A percentile compares a stretch with the other conserved stretches of the same genome.
Conservation (phyloP, 2,113 vertebrate species). For the Oncorhynchus clarkii region DNA sequence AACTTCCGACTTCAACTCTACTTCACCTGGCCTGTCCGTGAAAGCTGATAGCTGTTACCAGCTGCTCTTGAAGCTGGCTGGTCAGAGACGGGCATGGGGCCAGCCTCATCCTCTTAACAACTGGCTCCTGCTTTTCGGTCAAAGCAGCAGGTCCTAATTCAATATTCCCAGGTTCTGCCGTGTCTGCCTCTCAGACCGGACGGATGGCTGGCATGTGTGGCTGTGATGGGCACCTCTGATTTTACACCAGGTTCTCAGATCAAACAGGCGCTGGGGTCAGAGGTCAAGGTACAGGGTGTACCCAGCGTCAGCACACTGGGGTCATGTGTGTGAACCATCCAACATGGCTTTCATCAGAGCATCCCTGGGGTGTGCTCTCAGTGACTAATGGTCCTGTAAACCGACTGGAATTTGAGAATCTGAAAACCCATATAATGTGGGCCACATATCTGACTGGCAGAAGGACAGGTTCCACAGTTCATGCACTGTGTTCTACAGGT, state of each 20-base stretch:
- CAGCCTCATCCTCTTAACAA: not conserved
- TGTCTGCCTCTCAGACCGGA: slow-evolving; percentile 44
- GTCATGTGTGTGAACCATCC: slow-evolving; percentile 61
- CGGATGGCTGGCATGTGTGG: slow-evolving; percentile 54
- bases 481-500: not conserved
- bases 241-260: slow-evolving; percentile 60
- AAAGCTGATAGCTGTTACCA: slow-evolving; percentile 13
- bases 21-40: slow-evolving; percentile 37
- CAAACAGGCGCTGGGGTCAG: slow-evolving; percentile 48
- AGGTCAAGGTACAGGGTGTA: slow-evolving; percentile 42
- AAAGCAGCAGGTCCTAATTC: slow-evolving; percentile 60
- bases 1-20: too few relatives aligned
- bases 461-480: slow-evolving; percentile 5
- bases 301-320: slow-evolving; percentile 27
- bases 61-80: not conserved
- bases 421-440: slow-evolving; percentile 34
- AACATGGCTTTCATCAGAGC: slow-evolving; percentile 48
- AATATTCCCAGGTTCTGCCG: slow-evolving; percentile 56
- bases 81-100: slow-evolving; percentile 6
- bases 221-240: slow-evolving; percentile 36
- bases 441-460: slow-evolving; percentile 27
- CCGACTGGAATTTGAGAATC: not conserved
- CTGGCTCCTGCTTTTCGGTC: slow-evolving; percentile 20
- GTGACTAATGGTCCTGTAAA: slow-evolving; percentile 46
- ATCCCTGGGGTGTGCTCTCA: slow-evolving; percentile 37